phyloP scores from a whole-genome alignment of 2,888 invertebrate genomes.

The Dicyrtoma fusca region DNA sequence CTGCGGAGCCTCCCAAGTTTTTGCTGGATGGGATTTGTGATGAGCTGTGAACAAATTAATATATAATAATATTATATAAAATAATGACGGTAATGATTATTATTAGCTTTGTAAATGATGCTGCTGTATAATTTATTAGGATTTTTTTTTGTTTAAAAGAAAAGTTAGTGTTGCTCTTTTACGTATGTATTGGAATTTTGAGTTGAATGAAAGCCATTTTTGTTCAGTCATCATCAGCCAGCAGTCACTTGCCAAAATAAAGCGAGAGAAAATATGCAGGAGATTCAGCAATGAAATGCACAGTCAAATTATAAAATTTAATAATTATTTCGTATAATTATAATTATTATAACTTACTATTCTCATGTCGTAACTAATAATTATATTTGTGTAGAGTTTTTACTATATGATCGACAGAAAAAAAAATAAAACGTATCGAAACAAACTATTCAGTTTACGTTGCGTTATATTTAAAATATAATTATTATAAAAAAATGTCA shows the following conservation, averaged over 20 bases:
- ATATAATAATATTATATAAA: background rate
- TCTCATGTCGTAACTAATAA: too few relatives aligned
- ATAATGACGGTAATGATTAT: too few relatives aligned
- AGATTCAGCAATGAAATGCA: constrained; percentile 8
- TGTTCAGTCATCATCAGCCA: constrained; percentile 20
- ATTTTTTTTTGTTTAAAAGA: background rate
- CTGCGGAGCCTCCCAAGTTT: background rate
- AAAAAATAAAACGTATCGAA: too few relatives aligned
- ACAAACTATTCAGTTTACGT: too few relatives aligned
- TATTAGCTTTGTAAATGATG: background rate
- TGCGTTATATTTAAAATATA: background rate
- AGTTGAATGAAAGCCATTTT: constrained; percentile 24
- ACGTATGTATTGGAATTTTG: background rate
- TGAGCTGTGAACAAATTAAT: constrained; percentile 17
- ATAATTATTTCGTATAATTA: background rate
- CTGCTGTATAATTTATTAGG: constrained; percentile 7
- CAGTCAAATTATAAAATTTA: constrained; percentile 19
- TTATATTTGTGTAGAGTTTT: too few relatives aligned
- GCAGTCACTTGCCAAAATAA: constrained; percentile 28
- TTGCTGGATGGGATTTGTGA: background rate
- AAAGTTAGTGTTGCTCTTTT: background rate
- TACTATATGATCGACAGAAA: too few relatives aligned
- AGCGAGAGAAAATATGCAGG: background rate
- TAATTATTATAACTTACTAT: constrained; percentile 12
- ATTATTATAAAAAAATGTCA: background rate